Conservation (phyloP, 2,888 invertebrate genomes). For the Standfussiana lucernea region DNA sequence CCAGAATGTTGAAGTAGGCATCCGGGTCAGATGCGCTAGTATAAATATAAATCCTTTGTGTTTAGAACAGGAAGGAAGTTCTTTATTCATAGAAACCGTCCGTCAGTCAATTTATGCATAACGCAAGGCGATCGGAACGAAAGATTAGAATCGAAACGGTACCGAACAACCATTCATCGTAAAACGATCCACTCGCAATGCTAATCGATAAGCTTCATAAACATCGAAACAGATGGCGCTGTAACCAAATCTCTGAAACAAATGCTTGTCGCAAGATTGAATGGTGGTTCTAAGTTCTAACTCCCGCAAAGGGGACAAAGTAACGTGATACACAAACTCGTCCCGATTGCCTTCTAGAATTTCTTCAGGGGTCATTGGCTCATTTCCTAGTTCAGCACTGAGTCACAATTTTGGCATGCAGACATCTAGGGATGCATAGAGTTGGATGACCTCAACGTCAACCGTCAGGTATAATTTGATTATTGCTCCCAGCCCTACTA, state of each 20-base stretch:
- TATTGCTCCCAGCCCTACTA: background rate
- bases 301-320: conserved; percentile 46
- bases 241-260: conserved; percentile 47
- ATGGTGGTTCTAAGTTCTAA: conserved; percentile 40
- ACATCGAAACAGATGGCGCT: conserved; percentile 56
- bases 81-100: conserved; percentile 11
- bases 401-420: conserved; percentile 52
- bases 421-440: background rate
- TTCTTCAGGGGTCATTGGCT: conserved; percentile 51
- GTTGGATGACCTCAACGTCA: conserved; percentile 6
- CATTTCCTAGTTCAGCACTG: conserved; percentile 40
- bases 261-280: conserved; percentile 50
- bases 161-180: conserved; percentile 26
- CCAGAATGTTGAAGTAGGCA: background rate
- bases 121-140: conserved; percentile 23
- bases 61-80: conserved; percentile 47
- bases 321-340: conserved; percentile 55
- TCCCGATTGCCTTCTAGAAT: conserved; percentile 55
- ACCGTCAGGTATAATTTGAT: background rate
- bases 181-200: conserved; percentile 22
- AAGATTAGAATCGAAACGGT: conserved; percentile 32
- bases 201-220: conserved; percentile 45
- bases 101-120: conserved; percentile 26
- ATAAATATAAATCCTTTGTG: conserved; percentile 1
- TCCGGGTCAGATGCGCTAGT: background rate